Evolutionary conservation across 2,113 vertebrate genomes (phyloP).

Genomic region (Dromiciops gliroides): DNA sequence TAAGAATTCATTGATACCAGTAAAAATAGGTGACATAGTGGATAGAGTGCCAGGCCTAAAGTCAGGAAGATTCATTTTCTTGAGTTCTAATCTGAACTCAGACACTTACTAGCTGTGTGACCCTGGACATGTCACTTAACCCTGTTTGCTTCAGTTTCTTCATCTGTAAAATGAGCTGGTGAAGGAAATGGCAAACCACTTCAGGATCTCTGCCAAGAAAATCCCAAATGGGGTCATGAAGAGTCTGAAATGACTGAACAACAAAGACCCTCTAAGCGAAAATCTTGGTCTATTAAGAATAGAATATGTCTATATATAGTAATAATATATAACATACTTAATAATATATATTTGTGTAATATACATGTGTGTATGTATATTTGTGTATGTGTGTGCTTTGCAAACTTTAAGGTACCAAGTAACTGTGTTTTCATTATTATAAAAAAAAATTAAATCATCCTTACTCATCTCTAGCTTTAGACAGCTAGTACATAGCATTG

Average conservation of each 20-base stretch:
- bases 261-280: no score
- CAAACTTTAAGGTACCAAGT: background rate
- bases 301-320: background rate
- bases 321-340: background rate
- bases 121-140: background rate
- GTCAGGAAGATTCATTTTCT: background rate
- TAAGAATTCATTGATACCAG: background rate
- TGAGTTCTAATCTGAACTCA: background rate
- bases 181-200: no score
- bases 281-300: background rate
- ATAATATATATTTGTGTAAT: background rate
- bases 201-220: no score
- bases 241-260: no score
- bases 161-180: background rate
- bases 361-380: background rate
- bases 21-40: background rate
- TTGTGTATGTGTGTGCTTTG: background rate
- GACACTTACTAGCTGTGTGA: background rate
- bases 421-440: background rate
- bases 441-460: background rate
- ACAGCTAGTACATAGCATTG: background rate
- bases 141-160: background rate
- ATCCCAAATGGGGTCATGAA: no score
- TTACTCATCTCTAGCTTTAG: background rate
- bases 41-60: background rate